Evolutionary conservation across 1,140 invertebrate genomes (phyloP).

Genomic region (Drosophila ogumai): DNA sequence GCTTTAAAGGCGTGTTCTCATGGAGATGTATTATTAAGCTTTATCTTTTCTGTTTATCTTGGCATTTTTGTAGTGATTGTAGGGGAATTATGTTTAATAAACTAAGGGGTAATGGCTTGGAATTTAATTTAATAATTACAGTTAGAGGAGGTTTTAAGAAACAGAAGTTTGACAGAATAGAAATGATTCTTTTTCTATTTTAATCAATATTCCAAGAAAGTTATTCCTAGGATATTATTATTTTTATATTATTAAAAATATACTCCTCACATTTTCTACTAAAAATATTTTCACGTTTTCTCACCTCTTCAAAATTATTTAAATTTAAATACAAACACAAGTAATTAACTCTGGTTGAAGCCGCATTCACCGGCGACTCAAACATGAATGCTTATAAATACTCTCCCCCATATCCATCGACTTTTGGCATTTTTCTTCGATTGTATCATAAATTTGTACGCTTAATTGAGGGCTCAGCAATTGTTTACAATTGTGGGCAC

Average conservation of each 20-base stretch:
- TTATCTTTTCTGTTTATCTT: not conserved
- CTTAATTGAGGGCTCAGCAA: slow-evolving; percentile 40
- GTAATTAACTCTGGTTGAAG: not conserved
- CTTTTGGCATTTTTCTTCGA: slow-evolving; percentile 37
- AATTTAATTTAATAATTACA: not conserved
- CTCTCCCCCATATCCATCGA: not conserved
- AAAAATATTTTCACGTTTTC: not conserved
- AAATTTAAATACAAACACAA: not conserved
- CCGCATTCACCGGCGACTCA: slow-evolving; percentile 7
- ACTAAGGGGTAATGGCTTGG: not conserved
- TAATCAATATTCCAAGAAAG: no score
- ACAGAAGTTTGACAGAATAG: no score
- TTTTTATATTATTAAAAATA: not conserved
- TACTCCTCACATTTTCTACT: not conserved
- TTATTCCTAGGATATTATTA: not conserved
- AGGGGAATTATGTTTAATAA: not conserved
- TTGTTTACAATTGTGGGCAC: slow-evolving; percentile 52
- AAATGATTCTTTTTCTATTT: no score
- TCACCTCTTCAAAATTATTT: not conserved
- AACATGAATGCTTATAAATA: not conserved
- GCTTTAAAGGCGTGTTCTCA: not conserved
- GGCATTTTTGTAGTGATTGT: not conserved
- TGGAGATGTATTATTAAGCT: not conserved
- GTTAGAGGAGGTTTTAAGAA: no score
- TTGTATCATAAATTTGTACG: slow-evolving; percentile 48